Evolutionary conservation across 2,888 invertebrate genomes (phyloP), one percentile per base, ranked within the genome.

Genomic region (Nomada goodeniana): DNA sequence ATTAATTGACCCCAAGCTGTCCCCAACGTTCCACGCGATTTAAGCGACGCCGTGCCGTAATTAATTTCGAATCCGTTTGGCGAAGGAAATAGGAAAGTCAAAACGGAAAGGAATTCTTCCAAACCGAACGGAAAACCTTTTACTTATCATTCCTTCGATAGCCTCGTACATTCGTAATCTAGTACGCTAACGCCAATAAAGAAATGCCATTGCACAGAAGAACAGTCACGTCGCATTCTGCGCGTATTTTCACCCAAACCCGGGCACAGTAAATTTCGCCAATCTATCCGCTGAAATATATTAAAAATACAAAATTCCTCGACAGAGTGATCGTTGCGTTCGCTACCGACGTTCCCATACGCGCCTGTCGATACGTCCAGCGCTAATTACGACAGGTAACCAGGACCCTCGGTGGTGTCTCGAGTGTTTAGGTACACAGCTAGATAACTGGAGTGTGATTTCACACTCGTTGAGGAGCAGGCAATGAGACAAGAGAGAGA

Each of bases 361-460:
- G 20, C 20, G 11, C 18, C 59, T 29, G 64, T 71, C 60, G 59
- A 29, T 60, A 36, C 63, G 47, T 47, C 18, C 65, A 26, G 18
- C 26, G 18, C 79, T 83, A 86, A 85, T 85, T 83, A 47, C 71
- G 64, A 71, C 42, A 55, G 42, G 69, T 60, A 70, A 47, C 72
- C 52, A 36, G 63, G 29, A 26, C 50, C 23, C 20, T 68, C 13
- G 60, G 71, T 65, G 59, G 44, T 52, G 74, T 69, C 42, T 63
- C 53, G 57, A 68, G 80, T 76, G 78, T 77, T 82, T 73, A 78
- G 59, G 76, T 52, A 73, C 68, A 53, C 55, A 59, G 65, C 63
- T 71, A 74, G 72, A 67, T 72, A 80, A 71, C 71, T 55, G 23
- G 79, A 69, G 71, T 84, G 86, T 84, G 88, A 87, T 86, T 87